phyloP scores from a whole-genome alignment of 2,888 invertebrate species.

The Cybosia mesomella region DNA sequence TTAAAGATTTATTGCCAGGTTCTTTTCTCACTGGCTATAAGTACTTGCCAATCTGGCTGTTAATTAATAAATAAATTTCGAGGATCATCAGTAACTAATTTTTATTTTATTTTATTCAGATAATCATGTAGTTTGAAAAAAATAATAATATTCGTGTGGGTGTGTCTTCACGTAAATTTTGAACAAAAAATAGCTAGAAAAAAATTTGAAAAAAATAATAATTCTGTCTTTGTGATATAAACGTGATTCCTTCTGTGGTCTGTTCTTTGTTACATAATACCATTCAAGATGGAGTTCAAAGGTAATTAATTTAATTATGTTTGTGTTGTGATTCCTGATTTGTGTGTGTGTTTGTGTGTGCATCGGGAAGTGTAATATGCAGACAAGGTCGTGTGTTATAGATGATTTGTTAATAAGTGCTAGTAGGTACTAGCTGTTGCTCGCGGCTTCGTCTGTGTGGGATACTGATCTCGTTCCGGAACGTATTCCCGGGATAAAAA shows the following conservation, averaged over 20 bases:
- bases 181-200: not conserved
- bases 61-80: no score
- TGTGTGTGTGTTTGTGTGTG: not conserved
- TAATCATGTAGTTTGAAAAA: no score
- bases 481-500: no score
- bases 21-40: not conserved
- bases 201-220: conserved; percentile 4
- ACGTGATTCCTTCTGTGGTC: conserved; percentile 18
- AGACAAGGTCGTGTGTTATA: not conserved
- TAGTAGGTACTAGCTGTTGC: not conserved
- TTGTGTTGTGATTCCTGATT: not conserved
- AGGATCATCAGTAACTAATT: no score
- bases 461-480: not conserved
- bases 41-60: no score
- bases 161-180: not conserved
- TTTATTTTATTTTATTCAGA: no score
- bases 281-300: conserved; percentile 32
- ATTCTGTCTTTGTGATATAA: not conserved
- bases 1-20: not conserved
- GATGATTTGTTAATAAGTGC: not conserved
- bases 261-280: conserved; percentile 32
- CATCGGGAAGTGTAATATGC: not conserved
- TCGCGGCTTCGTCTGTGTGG: not conserved
- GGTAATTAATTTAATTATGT: conserved; percentile 25
- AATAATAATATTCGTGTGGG: no score